Base-by-base conservation (phyloP, 2,797 vertebrate genomes). In the Diplodus puntazzo region DNA sequence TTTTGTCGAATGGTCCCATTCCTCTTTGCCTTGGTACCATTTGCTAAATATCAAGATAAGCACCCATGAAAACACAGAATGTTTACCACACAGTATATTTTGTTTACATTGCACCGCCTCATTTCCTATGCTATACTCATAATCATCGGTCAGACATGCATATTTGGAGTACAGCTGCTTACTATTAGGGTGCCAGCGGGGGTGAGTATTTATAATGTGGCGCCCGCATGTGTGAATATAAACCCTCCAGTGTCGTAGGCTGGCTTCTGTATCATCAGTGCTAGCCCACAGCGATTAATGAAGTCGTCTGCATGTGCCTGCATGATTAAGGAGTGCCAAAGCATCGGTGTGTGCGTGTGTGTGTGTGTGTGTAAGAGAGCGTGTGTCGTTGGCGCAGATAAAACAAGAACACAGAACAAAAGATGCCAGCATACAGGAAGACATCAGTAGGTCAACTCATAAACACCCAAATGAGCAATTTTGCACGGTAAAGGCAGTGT, bases 221-320 rank as follows among this genome's bases (percentile, higher is more conserved):
- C 43, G 48, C 61, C 69, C 61, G 34, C 30, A 72, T 88, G 84
- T 45, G 73, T 60, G 69, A 79, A 81, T 86, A 78, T 81, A 82
- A 90, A 82, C 71, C 84, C 83, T 84, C 80, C 61, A 86, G 82
- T 82, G 58, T 81, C 88, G 74, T 59, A 78, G 82, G 67, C 72
- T 48, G 34, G 74, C 78, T 73, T 91, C 73, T 79, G 86, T 87
- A 81, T 90, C 84, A 89, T 92, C 82, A 86, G 81, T 73, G 77
- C 80, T 84, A 80, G 81, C 84, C 87, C 89, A 79, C 82, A 86
- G 87, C 86, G 69, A 90, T 91, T 94, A 93, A 94, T 92, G 88
- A 94, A 90, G 88, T 91, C 88, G 70, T 91, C 83, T 85, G 87
- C 86, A 89, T 90, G 87, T 80, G 85, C 87, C 85, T 88, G 88